Evolutionary conservation across 2,113 vertebrate species (phyloP), one percentile per base, ranked within the genome.

Genomic region (Callipepla californica): DNA sequence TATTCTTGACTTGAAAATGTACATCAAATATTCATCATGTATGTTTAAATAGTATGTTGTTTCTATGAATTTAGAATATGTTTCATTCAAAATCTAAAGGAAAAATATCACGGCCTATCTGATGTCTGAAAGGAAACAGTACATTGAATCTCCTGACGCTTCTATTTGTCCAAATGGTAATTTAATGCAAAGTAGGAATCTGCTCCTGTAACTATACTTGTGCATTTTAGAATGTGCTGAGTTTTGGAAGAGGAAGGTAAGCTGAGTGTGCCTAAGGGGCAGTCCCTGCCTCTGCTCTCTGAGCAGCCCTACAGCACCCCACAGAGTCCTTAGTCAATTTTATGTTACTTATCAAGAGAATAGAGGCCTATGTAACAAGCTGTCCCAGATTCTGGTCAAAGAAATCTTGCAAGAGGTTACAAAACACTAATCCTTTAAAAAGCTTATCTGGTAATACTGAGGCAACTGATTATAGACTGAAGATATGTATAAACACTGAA

Each of bases 281-380:
- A 90, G 44, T 22, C 9, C 14, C 0, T 0, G 10, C 38, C 2
- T 6, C 26, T 45, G 13, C 26, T 53, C 38, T 25, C 18, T 58
- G 32, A 19, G 12, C 13, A 3, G 1, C 9, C 26, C 26, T 2
- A 9, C n/a, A 80, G 17, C 17, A 11, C 47, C 9, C 47, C 21
- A 48, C 47, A 48, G 47, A 21, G 47, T 8, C 21, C 47, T 53
- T 66, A 70, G n/a, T 59, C 25, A 47, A 36, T 70, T 47, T 11
- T 36, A 4, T 62, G 36, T 38, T 73, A 21, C n/a, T 57, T 20
- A 58, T 19, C 20, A 59, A 53, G 21, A 23, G n/a, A 85, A 59
- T 44, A 63, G 8, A 67, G 19, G 17, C 11, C 22, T 68, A 14
- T 51, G 55, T n/a, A n/a, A 13, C 23, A 82, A n/a, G 34, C 13